Evolutionary conservation across 2,797 vertebrate species (phyloP).

Genomic region (Enteromius unitaeniatus): DNA sequence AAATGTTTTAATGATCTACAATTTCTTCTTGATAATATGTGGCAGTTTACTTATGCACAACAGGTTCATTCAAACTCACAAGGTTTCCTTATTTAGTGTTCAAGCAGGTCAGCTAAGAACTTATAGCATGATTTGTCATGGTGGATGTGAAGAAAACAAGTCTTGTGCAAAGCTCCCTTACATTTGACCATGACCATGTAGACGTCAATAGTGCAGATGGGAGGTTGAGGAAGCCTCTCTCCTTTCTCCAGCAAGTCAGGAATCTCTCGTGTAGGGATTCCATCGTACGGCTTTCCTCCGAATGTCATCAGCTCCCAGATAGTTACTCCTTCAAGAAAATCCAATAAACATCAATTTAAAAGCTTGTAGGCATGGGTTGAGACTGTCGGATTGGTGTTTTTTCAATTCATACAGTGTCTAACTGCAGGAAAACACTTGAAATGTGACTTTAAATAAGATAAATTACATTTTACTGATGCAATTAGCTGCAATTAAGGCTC

Average conservation of each 20-base stretch:
- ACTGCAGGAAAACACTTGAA: neutral
- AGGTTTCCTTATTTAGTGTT: neutral
- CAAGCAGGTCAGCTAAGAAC: neutral
- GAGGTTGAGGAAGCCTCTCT: constrained; percentile 94
- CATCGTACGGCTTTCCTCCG: constrained; percentile 96
- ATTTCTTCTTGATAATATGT: neutral
- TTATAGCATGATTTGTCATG: neutral
- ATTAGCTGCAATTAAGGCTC: neutral
- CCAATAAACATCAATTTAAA: neutral
- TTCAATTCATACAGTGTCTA: neutral
- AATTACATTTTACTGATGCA: neutral
- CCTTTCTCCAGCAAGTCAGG: constrained; percentile 98
- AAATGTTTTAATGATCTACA: neutral
- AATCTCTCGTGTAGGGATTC: constrained; percentile 96
- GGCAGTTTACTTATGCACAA: neutral
- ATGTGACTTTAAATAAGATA: neutral
- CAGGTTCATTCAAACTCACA: neutral
- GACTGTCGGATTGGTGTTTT: neutral
- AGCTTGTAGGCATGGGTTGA: neutral
- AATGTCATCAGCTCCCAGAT: constrained; percentile 99
- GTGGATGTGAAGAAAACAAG: neutral
- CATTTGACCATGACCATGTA: constrained; percentile 99
- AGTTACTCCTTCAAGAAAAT: constrained; percentile 86
- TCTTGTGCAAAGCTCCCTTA: constrained; percentile 69
- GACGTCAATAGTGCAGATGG: constrained; percentile 97